Percentiles rank a stretch among this genome's conserved stretches.
phyloP scores from a whole-genome alignment of 2,888 invertebrate species.

The Gandaritis pyraliata region DNA sequence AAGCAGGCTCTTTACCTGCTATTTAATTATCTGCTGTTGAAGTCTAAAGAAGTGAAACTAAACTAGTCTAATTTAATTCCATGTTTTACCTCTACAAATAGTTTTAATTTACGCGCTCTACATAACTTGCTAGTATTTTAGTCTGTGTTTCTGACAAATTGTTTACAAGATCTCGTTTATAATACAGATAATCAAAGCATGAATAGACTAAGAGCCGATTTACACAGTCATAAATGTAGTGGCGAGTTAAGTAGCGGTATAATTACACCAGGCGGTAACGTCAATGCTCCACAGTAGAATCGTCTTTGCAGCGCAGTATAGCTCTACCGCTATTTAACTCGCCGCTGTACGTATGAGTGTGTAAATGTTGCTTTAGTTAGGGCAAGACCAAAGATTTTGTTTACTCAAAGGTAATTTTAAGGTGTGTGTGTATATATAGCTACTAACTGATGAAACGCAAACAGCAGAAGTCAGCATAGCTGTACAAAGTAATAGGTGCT shows the following conservation, averaged over 20 bases:
- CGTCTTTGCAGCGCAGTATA: too few relatives aligned
- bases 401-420: slow-evolving; percentile 23
- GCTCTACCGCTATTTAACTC: too few relatives aligned
- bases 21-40: too few relatives aligned
- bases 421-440: slow-evolving; percentile 43
- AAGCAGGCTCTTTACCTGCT: too few relatives aligned
- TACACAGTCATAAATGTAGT: too few relatives aligned
- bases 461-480: slow-evolving; percentile 38
- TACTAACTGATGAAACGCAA: slow-evolving; percentile 50
- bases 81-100: neutral
- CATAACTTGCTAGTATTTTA: neutral
- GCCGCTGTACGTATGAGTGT: too few relatives aligned
- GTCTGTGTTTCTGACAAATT: slow-evolving; percentile 6
- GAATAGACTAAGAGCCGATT: neutral
- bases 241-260: too few relatives aligned
- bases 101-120: too few relatives aligned
- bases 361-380: too few relatives aligned
- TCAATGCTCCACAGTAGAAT: too few relatives aligned
- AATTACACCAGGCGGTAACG: too few relatives aligned
- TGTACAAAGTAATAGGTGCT: slow-evolving; percentile 21
- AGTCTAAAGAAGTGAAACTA: too few relatives aligned
- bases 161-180: slow-evolving; percentile 11
- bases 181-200: slow-evolving; percentile 15
- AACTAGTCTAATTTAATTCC: neutral
- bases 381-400: slow-evolving; percentile 27